Evolutionary conservation across 1,140 invertebrate genomes (phyloP).

Genomic region (Philaenus spumarius): DNA sequence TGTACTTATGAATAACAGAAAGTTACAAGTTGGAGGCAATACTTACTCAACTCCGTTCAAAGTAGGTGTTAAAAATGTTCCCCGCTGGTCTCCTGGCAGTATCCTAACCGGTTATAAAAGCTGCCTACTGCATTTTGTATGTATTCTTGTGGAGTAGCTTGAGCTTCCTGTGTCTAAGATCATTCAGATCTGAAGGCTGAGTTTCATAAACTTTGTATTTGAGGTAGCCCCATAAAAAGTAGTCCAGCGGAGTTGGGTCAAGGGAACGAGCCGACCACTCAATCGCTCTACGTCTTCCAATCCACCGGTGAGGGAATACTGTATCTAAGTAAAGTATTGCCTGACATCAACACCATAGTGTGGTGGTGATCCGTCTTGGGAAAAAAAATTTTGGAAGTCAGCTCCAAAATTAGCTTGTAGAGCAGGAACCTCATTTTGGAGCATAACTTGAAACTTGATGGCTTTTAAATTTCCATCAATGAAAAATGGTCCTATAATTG

Average conservation of each 20-base stretch:
- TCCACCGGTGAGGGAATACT: not conserved
- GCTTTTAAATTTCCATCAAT: too few relatives aligned
- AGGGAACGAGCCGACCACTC: not conserved
- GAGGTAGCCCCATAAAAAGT: constrained; percentile 6
- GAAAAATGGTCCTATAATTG: too few relatives aligned
- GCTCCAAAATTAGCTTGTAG: too few relatives aligned
- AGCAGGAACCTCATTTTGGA: too few relatives aligned
- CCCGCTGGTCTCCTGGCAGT: not conserved
- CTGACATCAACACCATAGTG: too few relatives aligned
- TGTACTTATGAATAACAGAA: not conserved
- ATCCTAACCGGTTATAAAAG: not conserved
- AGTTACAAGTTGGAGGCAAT: not conserved
- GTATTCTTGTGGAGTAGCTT: not conserved
- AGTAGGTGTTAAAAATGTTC: not conserved
- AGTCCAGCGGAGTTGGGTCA: not conserved
- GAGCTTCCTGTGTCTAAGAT: not conserved
- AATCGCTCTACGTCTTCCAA: constrained; percentile 1
- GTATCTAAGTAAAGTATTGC: not conserved
- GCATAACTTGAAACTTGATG: too few relatives aligned
- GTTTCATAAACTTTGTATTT: not conserved
- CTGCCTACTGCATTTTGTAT: too few relatives aligned
- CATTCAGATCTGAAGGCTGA: not conserved
- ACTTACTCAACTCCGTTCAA: not conserved
- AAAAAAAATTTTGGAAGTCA: too few relatives aligned
- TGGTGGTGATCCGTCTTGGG: too few relatives aligned